Percentiles rank a stretch among this genome's conserved stretches.
Conservation (phyloP, 2,113 vertebrate species). For the Pelmatolapia mariae region DNA sequence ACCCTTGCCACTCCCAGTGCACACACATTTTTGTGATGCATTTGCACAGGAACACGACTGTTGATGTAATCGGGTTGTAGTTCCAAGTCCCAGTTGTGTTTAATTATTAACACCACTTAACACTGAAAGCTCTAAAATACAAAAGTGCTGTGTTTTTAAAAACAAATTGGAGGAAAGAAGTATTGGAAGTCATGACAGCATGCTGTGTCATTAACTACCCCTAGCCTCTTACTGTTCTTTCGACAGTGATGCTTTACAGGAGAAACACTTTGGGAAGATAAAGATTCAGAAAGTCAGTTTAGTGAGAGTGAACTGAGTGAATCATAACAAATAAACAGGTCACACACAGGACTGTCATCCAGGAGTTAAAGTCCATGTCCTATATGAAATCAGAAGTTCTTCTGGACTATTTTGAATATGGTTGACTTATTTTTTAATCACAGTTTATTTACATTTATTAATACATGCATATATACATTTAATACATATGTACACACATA, state of each 20-base stretch:
- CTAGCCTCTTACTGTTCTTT: background rate
- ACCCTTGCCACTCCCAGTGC: background rate
- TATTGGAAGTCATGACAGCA: background rate
- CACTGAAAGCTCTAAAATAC: background rate
- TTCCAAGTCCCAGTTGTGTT: background rate
- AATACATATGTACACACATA: background rate
- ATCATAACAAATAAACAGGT: background rate
- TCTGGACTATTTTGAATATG: background rate
- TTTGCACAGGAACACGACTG: background rate
- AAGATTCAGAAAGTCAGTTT: background rate
- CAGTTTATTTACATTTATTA: background rate
- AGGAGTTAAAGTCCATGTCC: background rate
- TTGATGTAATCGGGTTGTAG: background rate
- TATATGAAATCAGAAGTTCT: background rate
- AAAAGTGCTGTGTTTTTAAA: background rate
- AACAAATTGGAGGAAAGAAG: background rate
- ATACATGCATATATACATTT: background rate
- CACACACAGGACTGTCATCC: background rate
- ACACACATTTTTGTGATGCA: background rate
- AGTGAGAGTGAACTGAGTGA: background rate
- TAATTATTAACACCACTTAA: background rate
- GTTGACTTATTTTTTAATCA: background rate
- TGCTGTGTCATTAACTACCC: background rate
- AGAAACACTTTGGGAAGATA: background rate
- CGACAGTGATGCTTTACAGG: background rate